Percentiles rank a stretch among this genome's conserved stretches.
Evolutionary conservation across 2,113 vertebrate genomes (phyloP).

Genomic region (Empidonax traillii): DNA sequence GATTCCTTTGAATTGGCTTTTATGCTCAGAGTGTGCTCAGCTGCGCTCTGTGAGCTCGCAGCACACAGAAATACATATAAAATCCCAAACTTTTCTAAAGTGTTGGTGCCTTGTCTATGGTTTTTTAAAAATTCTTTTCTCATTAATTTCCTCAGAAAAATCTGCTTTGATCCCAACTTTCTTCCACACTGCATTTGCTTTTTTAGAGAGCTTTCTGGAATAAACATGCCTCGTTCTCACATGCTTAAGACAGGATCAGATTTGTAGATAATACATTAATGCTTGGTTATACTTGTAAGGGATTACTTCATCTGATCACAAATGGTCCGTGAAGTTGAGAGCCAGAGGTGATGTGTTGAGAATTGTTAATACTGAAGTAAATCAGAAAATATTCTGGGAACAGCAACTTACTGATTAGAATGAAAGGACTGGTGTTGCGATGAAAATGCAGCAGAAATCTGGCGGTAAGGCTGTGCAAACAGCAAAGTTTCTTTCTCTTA

Average conservation of each 20-base stretch:
- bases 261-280: slow-evolving; percentile 31
- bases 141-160: neutral
- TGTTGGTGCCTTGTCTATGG: neutral
- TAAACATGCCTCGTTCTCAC: neutral
- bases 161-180: neutral
- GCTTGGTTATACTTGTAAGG: neutral
- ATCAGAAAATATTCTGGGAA: neutral
- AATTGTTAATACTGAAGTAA: neutral
- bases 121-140: neutral
- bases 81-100: neutral
- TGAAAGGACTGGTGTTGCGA: neutral
- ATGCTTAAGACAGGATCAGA: neutral
- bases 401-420: neutral
- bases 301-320: neutral
- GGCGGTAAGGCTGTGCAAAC: neutral
- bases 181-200: neutral
- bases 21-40: neutral
- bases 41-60: neutral
- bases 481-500: neutral
- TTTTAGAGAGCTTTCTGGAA: neutral
- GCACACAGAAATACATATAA: neutral
- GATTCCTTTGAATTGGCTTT: neutral
- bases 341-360: neutral
- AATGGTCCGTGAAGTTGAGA: neutral
- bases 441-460: neutral